Conservation (phyloP, 2,797 vertebrate species). For the Poeciliopsis gracilis region DNA sequence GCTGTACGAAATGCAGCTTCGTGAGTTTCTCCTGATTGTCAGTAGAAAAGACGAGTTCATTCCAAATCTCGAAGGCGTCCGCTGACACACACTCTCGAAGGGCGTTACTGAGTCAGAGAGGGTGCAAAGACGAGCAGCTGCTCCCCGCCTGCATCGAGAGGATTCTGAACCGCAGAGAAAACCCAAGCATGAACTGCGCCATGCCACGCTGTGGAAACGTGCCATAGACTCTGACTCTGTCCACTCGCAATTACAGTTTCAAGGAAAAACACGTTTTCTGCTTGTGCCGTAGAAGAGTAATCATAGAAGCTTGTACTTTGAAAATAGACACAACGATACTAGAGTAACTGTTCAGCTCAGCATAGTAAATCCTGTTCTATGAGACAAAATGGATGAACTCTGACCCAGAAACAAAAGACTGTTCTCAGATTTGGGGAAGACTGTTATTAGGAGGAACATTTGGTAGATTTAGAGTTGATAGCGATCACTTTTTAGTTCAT, state of each 20-base stretch:
- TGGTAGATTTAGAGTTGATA: conserved; percentile 59
- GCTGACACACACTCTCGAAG: neutral
- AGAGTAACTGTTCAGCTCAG: conserved; percentile 8
- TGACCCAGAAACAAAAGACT: neutral
- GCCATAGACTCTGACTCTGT: conserved; percentile 1
- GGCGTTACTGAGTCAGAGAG: neutral
- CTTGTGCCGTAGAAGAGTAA: neutral
- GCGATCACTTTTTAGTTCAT: conserved; percentile 51
- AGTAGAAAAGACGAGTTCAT: neutral
- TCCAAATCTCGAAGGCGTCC: neutral
- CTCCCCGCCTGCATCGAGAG: neutral
- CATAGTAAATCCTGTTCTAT: conserved; percentile 1
- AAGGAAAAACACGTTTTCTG: neutral
- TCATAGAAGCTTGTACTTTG: neutral
- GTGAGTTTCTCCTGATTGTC: neutral
- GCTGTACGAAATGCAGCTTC: neutral
- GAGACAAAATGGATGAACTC: neutral
- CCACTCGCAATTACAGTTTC: neutral
- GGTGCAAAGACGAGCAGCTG: neutral
- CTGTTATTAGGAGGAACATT: neutral
- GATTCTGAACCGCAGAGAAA: neutral
- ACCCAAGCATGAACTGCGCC: neutral
- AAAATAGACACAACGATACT: neutral
- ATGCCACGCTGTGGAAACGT: neutral
- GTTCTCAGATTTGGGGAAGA: conserved; percentile 14